A percentile compares a stretch with the other conserved stretches of the same genome.
Conservation (phyloP, 1,140 invertebrate species). For the Solen grandis region DNA sequence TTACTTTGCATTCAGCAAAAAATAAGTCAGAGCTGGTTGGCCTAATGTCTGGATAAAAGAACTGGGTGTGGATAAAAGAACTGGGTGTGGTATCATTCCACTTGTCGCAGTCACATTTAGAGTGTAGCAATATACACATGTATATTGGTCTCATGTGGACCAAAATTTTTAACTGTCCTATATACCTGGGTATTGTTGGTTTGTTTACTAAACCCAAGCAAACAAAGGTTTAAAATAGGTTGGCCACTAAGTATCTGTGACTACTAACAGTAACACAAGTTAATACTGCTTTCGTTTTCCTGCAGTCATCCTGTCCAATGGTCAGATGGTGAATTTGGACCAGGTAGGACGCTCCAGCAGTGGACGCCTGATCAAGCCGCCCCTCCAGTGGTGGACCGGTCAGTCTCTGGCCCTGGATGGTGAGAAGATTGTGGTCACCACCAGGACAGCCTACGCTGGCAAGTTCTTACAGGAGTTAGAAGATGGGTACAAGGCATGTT, state of each 20-base stretch:
- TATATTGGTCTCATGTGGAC: not conserved
- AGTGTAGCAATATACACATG: not conserved
- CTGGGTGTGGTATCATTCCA: too few relatives aligned
- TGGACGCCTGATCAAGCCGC: constrained; percentile 43
- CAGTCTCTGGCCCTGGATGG: constrained; percentile 28
- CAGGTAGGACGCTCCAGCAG: constrained; percentile 36
- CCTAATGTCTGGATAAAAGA: too few relatives aligned
- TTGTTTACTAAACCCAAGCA: too few relatives aligned
- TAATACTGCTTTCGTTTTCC: not conserved
- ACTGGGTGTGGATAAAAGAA: too few relatives aligned
- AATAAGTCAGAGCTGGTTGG: too few relatives aligned
- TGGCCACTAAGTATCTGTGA: not conserved
- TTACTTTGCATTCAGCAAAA: too few relatives aligned
- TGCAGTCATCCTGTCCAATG: constrained; percentile 23
- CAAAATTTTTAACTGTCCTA: too few relatives aligned
- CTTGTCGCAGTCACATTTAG: too few relatives aligned
- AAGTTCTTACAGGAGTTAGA: constrained; percentile 30
- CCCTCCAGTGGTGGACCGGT: constrained; percentile 49
- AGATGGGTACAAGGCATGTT: constrained; percentile 32
- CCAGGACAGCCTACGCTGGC: constrained; percentile 11
- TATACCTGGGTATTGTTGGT: too few relatives aligned
- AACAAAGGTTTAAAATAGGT: not conserved
- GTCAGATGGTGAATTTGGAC: constrained; percentile 27
- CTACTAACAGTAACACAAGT: not conserved
- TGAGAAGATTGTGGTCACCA: constrained; percentile 3